Evolutionary conservation across 2,888 invertebrate species (phyloP), one percentile per base, ranked within the genome.

Genomic region (Zootermopsis nevadensis): DNA sequence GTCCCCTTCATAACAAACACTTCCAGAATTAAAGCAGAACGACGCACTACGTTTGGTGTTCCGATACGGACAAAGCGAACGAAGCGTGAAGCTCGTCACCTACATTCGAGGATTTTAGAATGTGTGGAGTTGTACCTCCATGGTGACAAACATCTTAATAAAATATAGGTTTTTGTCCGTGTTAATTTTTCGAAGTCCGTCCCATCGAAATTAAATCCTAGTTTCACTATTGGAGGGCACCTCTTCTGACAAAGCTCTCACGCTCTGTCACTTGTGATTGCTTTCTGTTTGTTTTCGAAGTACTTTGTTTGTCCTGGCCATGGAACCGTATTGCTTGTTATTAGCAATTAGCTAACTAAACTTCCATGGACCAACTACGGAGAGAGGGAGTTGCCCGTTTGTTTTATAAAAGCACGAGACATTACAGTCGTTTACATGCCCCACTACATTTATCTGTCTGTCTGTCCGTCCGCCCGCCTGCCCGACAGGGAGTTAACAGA

Each of bases 301-400:
- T 4, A 33, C 69, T 69, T 33, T 69, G 33, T 69, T 69, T 69
- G 69, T 31, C 24, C 66, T 69, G 33, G 33, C 35, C 74, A 12
- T 12, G 6, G 74, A 74, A 83, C 76, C 76, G 81, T 76, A 80
- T 77, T 55, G 80, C 76, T 55, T 83, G 80, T 60, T 83, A 80
- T 76, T 83, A 76, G 76, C 80, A 80, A 80, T 81, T 80, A 83
- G 38, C 81, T 76, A 66, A 79, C 66, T 79, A 66, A 79, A 79
- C 66, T 33, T 60, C 48, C 79, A 79, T 79, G 79, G 60, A 38
- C 35, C 38, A 38, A n/a, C 74, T n/a, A n/a, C 38, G 24, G 72
- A 72, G 72, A 31, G 33, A 7, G 72, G 24, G 7, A 31, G 60
- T 27, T 2, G 6, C 35, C 42, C 31, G 38, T 74, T 74, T 74